Base-by-base conservation (phyloP, 2,797 vertebrate species). In the Macrochelys suwanniensis region DNA sequence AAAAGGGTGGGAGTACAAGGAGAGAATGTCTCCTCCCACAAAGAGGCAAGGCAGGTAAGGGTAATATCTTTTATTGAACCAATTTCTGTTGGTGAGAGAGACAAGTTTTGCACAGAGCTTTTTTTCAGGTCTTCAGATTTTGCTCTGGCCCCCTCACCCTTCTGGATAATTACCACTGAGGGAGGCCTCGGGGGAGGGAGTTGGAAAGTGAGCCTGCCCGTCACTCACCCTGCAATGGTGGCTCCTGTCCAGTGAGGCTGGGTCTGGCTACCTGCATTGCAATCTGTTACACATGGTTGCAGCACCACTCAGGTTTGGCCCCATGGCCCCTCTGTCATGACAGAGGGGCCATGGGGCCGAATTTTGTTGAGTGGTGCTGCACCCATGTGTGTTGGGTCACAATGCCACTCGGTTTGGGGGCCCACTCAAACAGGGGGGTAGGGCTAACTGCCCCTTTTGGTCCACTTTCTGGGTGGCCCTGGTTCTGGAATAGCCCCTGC, bases 401-500 rank as follows among this genome's bases (percentile, higher is more conserved):
- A 59, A 59, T 59, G 28, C 26, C 57, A 59, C 28, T 37, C 3
- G 2, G 17, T 68, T 68, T 37, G 65, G 65, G n/a, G n/a, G 9
- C 17, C n/a, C 65, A 68, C n/a, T 71, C n/a, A 71, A 42, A 23
- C 65, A 71, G 21, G n/a, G 15, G 5, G 37, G 19, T 21, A 37
- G 19, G 17, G 33, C n/a, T 37, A 23, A 23, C n/a, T 42, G n/a
- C 21, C 37, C 17, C 19, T 71, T 71, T 71, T 11, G 68, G 5
- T 71, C 5, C 68, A 42, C 37, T 37, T 71, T 71, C 68, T 42
- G 9, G 68, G 5, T 42, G n/a, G n/a, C n/a, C n/a, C 65, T 0
- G 0, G 53, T 1, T n/a, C 50, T 33, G 45, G 61, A 49, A 49
- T 7, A 47, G 0, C 0, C 37, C 5, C 12, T 57, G 45, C 11